Evolutionary conservation across 2,113 vertebrate genomes (phyloP).

Genomic region (Grallaria varia): DNA sequence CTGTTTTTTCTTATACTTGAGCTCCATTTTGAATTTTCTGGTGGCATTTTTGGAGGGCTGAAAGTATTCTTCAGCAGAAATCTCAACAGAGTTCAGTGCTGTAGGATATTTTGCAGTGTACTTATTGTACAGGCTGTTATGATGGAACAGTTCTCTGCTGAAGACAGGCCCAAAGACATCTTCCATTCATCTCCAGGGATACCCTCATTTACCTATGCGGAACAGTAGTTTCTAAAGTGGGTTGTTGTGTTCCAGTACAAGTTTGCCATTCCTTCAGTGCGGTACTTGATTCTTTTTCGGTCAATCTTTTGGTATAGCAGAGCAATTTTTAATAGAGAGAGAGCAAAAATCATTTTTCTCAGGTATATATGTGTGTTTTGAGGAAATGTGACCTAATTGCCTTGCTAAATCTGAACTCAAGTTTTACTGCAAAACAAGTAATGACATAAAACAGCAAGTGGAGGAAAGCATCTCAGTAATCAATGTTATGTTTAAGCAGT

Average conservation of each 20-base stretch:
- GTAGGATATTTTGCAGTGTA: background rate
- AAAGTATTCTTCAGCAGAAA: background rate
- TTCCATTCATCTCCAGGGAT: background rate
- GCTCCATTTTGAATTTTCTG: background rate
- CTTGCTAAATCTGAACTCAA: background rate
- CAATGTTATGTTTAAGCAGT: constrained; percentile 20
- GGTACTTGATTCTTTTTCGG: background rate
- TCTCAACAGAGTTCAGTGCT: background rate
- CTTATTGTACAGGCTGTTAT: rapidly evolving
- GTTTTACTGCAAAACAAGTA: background rate
- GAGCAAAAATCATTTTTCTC: background rate
- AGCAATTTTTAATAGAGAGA: background rate
- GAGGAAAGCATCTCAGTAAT: background rate
- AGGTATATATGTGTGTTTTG: background rate
- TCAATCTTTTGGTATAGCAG: background rate
- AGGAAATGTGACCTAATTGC: background rate
- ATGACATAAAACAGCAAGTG: background rate
- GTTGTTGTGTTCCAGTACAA: background rate
- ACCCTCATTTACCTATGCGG: background rate
- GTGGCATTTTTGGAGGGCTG: background rate
- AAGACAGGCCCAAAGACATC: background rate
- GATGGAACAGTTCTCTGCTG: background rate
- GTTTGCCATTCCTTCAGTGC: background rate
- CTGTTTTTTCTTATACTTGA: background rate
- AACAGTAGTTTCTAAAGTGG: background rate